Base-by-base conservation (phyloP, 1,140 invertebrate species). In the Temnothorax nylanderi region DNA sequence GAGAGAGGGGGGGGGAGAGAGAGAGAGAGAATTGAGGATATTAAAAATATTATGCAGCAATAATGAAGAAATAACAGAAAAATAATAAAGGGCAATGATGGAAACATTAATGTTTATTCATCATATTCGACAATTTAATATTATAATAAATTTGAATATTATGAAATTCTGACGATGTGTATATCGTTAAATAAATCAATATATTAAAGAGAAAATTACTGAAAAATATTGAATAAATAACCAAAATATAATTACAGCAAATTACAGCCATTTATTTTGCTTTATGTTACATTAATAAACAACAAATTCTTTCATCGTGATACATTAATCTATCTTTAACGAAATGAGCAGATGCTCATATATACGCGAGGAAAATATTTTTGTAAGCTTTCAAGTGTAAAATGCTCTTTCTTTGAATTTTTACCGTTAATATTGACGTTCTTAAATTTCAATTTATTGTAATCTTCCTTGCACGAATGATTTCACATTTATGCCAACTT, bases 401-500 rank as follows among this genome's bases (percentile, higher is more conserved):
- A 18, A 56, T 32, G 49, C 0, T n/a, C 18, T 47, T 34, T 10
- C 10, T 58, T 82, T 32, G 8, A 82, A 72, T 74, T 26, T 82
- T 47, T 2, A 82, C 58, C 1, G n/a, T 60, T 47, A 58, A 56
- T 8, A 26, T 71, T 37, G n/a, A 49, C 11, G n/a, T 65, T 74
- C 2, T 37, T 71, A 13, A 67, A 54, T 41, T 62, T 49, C 3
- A 74, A 37, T 26, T 60, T 62, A 34, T 7, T 37, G 16, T 26
- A 67, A 62, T 37, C 6, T 56, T 67, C 18, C 5, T 44, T 26
- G n/a, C 41, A n/a, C 21, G 1, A 62, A 75, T 5, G 13, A 74
- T 34, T 60, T 44, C 6, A 49, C 58, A 60, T 75, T 75, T 56
- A 81, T 26, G 21, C 5, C 18, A 75, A 49, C 18, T 75, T 60